Evolutionary conservation across 53 echinoderm and acorn worm genomes (phyloP).

Genomic region (Arbacia lixula): DNA sequence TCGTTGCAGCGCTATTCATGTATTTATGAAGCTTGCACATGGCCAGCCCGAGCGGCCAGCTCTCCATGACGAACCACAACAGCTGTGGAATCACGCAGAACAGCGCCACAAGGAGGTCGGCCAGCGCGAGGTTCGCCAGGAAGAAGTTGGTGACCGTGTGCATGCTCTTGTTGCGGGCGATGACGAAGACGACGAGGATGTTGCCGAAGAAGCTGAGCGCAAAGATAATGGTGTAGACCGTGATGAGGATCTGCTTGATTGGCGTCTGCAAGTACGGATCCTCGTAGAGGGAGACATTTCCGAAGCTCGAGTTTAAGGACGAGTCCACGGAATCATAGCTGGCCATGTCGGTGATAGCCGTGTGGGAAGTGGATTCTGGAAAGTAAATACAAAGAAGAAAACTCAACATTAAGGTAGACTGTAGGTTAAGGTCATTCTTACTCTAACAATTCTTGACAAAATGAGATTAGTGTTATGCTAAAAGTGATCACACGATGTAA

Average conservation of each 20-base stretch:
- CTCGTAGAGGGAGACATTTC: neutral
- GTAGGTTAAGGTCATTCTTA: no score
- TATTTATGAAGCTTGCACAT: constrained; percentile 70
- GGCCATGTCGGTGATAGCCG: neutral
- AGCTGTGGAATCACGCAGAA: constrained; percentile 89
- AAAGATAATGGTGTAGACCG: constrained; percentile 70
- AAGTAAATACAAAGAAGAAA: no score
- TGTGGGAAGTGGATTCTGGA: no score
- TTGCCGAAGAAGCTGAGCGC: constrained; percentile 82
- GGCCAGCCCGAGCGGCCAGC: constrained; percentile 77
- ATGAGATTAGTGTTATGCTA: no score
- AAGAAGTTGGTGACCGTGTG: constrained; percentile 96
- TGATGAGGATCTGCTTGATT: constrained; percentile 77
- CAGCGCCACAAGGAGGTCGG: constrained; percentile 83
- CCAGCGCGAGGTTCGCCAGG: constrained; percentile 82
- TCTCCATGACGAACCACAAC: constrained; percentile 64
- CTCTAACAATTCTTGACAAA: no score
- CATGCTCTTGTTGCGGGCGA: constrained; percentile 89
- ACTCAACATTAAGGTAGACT: no score
- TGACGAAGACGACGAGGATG: constrained; percentile 84
- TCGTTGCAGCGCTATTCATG: constrained; percentile 75
- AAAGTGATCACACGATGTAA: no score
- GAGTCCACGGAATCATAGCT: neutral
- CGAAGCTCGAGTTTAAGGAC: neutral
- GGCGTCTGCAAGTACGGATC: constrained; percentile 70